Percentiles rank a stretch among this genome's conserved stretches.
Evolutionary conservation across 2,888 invertebrate species (phyloP).

Genomic region (Caenorhabditis becei): DNA sequence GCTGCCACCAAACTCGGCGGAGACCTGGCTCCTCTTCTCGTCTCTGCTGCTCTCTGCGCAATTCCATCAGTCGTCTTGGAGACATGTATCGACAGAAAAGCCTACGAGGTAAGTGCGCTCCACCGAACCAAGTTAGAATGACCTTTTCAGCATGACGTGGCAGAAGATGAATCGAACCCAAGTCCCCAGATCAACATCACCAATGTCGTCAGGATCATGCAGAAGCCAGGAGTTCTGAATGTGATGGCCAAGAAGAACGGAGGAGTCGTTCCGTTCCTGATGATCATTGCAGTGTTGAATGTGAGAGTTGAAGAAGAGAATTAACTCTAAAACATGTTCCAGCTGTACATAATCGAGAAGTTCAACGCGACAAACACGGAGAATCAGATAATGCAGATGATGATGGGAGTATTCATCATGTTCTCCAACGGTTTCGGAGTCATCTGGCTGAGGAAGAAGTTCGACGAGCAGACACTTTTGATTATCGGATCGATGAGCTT

Average conservation of each 20-base stretch:
- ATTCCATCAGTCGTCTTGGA: constrained; percentile 64
- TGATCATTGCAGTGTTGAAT: constrained; percentile 70
- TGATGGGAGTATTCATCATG: constrained; percentile 72
- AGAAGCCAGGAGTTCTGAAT: constrained; percentile 67
- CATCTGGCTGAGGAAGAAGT: constrained; percentile 69
- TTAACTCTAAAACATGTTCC: no score
- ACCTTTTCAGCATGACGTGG: constrained; percentile 37
- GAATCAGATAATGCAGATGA: constrained; percentile 71
- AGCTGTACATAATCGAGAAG: constrained; percentile 75
- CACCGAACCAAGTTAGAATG: not conserved
- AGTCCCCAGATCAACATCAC: constrained; percentile 47
- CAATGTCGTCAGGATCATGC: constrained; percentile 63
- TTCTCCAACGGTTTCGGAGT: constrained; percentile 75
- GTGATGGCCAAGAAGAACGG: constrained; percentile 71
- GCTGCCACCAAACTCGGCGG: constrained; percentile 55
- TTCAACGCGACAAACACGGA: constrained; percentile 68
- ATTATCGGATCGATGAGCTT: constrained; percentile 66
- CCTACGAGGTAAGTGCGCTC: constrained; percentile 53
- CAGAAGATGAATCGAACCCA: constrained; percentile 29
- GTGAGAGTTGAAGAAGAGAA: no score
- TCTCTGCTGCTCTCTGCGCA: constrained; percentile 60
- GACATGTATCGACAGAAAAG: constrained; percentile 55
- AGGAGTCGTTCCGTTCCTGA: constrained; percentile 67
- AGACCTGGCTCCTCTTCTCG: constrained; percentile 48
- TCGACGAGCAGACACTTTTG: constrained; percentile 71